Base-by-base conservation (phyloP, 1,140 invertebrate genomes). In the Formica selysi region DNA sequence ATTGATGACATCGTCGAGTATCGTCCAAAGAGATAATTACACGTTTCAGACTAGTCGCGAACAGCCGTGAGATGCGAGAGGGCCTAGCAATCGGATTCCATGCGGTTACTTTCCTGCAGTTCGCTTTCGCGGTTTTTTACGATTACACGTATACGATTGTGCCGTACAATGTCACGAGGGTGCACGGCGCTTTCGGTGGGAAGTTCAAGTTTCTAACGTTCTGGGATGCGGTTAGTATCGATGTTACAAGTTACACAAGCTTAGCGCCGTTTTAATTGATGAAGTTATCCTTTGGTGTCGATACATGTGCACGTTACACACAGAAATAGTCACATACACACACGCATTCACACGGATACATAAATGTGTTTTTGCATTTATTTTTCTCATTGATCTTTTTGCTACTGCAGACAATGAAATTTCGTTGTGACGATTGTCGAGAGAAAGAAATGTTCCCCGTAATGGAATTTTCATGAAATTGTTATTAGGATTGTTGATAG, bases 181-280 rank as follows among this genome's bases (percentile, higher is more conserved):
- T 88, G 76, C 93, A 95, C 76, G 92, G 93, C 54, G 94, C 93
- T 41, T 96, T 94, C 93, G 97, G 97, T 78, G 97, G 97, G 88
- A 98, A 98, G 95, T 97, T 98, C 84, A 98, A 98, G 95, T 99
- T 97, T 95, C 96, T 98, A 78, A 98, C 98, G 32, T 98, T 97
- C 92, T 97, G 97, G 96, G 96, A 98, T 96, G 97, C 97, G 95
- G 98, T 98, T 96, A 96, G 97, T 96, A 94, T 93, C 65, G 13
- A 54, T 29, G 13, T 41, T 44, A 11, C 10, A 10, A 44, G 41
- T 44, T 44, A 44, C 32, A 16, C 8, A 26, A 62, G n/a, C 13
- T 36, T 26, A 67, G 32, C 13, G 16, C 76, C 2, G 10, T 29
- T 41, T 57, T 61, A 10, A 85, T 51, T 41, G 62, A 61, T 8